Evolutionary conservation across 2,888 invertebrate genomes (phyloP), one percentile per base, ranked within the genome.

Genomic region (Ormia ochracea): DNA sequence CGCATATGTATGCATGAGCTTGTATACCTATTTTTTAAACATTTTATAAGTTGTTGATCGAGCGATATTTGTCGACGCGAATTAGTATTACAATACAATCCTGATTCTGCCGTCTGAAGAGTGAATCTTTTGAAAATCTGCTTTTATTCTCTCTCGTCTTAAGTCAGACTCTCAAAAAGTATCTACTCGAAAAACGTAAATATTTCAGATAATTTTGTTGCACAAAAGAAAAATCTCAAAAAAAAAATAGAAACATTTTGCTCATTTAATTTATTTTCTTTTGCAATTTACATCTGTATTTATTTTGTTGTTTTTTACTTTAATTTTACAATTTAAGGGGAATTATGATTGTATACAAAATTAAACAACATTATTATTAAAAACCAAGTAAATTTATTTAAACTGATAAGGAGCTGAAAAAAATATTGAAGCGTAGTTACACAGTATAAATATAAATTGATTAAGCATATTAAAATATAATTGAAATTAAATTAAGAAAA

Each of bases 381-480:
- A 38, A 50, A 52, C 21, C 63, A 56, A 73, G 61, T 78, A 61
- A 78, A 73, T 78, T 77, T 77, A 43, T 66, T 63, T 52, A 26
- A 50, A 36, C 59, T 72, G 78, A 78, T 78, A 78, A 84, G 81
- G 75, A 81, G 76, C 81, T 36, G 36, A 58, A 58, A 58, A 58
- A 33, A 81, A 82, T 74, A 78, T 79, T 84, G 81, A 81, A 79
- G 80, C 72, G 78, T 81, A 77, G 68, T 81, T 56, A 79, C 73
- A 36, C 48, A 69, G 14, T 68, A 66, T 66, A 41, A 59, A 82
- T 79, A 77, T 69, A 63, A 54, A 68, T 78, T 63, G 63, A 76
- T 76, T 69, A 74, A 68, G n/a, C n/a, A 48, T 77, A 77, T 58
- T 65, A 26, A 66, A 66, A 66, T 54, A 45, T 45, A 63, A 69